Evolutionary conservation across 2,888 invertebrate genomes (phyloP).

Genomic region (Mystacides longicornis): DNA sequence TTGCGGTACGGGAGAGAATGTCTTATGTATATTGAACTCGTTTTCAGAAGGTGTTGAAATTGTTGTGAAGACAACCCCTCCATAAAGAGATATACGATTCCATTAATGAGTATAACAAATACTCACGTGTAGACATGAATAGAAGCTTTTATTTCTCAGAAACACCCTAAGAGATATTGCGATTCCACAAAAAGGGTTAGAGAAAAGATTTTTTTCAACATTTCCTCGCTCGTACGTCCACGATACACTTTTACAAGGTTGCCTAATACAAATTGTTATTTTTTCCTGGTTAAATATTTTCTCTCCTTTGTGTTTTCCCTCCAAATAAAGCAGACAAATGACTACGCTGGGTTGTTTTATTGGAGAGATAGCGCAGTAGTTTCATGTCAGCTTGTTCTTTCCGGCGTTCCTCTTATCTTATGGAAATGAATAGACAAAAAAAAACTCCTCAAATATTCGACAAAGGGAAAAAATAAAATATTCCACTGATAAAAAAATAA

Average conservation of each 20-base stretch:
- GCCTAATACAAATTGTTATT: constrained; percentile 4
- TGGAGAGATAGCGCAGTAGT: constrained; percentile 9
- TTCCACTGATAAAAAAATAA: too few relatives aligned
- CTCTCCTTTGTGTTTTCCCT: constrained; percentile 2
- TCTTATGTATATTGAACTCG: too few relatives aligned
- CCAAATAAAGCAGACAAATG: constrained; percentile 17
- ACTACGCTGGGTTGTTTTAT: constrained; percentile 12
- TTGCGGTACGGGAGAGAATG: too few relatives aligned
- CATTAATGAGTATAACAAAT: not conserved
- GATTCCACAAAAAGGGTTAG: not conserved
- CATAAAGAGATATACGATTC: not conserved
- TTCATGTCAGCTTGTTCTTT: constrained; percentile 20
- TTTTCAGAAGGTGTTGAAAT: not conserved
- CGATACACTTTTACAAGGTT: not conserved
- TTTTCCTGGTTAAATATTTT: not conserved
- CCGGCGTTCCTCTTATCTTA: constrained; percentile 19
- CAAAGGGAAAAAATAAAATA: too few relatives aligned
- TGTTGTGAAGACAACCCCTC: not conserved
- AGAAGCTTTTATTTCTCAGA: not conserved
- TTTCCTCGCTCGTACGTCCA: not conserved
- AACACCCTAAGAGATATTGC: not conserved
- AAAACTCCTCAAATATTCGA: constrained; percentile 5
- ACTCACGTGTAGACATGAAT: not conserved
- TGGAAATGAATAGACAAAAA: constrained; percentile 18
- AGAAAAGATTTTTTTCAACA: not conserved